Percentiles rank a stretch among this genome's conserved stretches.
These are phyloP conservation scores for Stictocephala bisonia DNA, from an alignment of 2,888 invertebrate species.

Conservation along the genomic window DNA sequence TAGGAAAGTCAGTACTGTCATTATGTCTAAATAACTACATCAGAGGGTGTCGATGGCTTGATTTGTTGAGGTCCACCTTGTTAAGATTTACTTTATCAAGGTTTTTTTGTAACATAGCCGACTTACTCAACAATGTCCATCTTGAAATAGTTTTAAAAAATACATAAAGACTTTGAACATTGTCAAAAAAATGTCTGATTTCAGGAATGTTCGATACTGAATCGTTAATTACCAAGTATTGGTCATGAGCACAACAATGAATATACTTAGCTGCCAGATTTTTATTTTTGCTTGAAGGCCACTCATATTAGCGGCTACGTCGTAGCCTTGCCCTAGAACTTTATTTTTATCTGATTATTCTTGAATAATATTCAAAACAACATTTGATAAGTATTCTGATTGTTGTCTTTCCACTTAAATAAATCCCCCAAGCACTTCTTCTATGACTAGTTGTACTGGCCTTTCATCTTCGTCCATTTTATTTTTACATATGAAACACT, in stretches of 20 bases:
- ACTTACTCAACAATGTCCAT: background rate
- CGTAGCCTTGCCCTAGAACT: background rate
- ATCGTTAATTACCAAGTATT: background rate
- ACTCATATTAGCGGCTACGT: conserved; percentile 2
- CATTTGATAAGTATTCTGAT: background rate
- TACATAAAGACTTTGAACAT: background rate
- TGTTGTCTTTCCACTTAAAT: background rate
- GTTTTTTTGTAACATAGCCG: background rate
- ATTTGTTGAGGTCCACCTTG: background rate
- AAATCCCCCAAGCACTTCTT: background rate
- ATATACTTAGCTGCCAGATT: background rate
- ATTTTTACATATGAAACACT: conserved; percentile 2
- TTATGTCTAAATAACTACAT: background rate
- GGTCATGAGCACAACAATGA: background rate
- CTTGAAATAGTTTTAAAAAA: background rate
- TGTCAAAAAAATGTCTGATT: background rate
- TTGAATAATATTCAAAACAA: background rate
- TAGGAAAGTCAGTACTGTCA: conserved; percentile 6
- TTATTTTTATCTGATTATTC: background rate
- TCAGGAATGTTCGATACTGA: background rate
- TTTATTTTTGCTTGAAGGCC: conserved; percentile 2
- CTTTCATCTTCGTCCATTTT: background rate
- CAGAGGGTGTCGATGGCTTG: conserved; percentile 6
- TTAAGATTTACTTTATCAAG: background rate
- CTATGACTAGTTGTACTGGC: background rate